Conservation (phyloP, 2,797 vertebrate genomes). For the Holocentrus rufus region DNA sequence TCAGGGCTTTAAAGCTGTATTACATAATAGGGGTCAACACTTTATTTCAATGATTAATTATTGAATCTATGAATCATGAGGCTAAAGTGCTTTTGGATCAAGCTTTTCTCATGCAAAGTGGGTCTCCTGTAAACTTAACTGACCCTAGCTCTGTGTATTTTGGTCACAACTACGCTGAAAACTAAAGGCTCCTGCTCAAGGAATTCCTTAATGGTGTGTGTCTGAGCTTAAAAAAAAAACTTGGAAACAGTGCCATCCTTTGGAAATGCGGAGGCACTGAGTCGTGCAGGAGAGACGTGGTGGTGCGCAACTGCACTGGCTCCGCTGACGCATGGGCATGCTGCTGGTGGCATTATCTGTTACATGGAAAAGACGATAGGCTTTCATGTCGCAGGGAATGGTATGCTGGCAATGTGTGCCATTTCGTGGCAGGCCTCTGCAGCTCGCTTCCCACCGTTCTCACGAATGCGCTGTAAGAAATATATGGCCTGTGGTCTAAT, state of each 20-base stretch:
- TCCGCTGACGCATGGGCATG: slow-evolving; percentile 58
- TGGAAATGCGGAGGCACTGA: slow-evolving; percentile 58
- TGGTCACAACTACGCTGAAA: background rate
- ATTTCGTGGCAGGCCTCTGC: slow-evolving; percentile 54
- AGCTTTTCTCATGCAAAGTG: background rate
- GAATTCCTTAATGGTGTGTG: too few species aligned
- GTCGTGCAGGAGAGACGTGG: slow-evolving; percentile 5
- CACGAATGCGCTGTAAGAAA: slow-evolving; percentile 42
- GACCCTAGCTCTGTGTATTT: background rate
- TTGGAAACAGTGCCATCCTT: slow-evolving; percentile 73
- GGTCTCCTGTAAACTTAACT: background rate
- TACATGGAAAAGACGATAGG: slow-evolving; percentile 71
- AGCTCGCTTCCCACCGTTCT: slow-evolving; percentile 37
- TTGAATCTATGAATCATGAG: background rate
- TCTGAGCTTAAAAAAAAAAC: slow-evolving; percentile 5
- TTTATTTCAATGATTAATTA: background rate
- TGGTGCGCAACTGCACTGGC: slow-evolving; percentile 59
- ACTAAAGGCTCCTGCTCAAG: background rate
- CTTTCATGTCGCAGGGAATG: slow-evolving; percentile 65
- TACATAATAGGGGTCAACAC: too few species aligned
- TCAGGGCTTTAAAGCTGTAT: too few species aligned
- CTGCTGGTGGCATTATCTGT: slow-evolving; percentile 70
- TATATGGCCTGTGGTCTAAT: slow-evolving; percentile 4
- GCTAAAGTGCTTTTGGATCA: background rate
- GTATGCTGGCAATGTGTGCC: slow-evolving; percentile 65